phyloP scores from a whole-genome alignment of 2,797 vertebrate genomes.

The Pseudochirops corinnae region DNA sequence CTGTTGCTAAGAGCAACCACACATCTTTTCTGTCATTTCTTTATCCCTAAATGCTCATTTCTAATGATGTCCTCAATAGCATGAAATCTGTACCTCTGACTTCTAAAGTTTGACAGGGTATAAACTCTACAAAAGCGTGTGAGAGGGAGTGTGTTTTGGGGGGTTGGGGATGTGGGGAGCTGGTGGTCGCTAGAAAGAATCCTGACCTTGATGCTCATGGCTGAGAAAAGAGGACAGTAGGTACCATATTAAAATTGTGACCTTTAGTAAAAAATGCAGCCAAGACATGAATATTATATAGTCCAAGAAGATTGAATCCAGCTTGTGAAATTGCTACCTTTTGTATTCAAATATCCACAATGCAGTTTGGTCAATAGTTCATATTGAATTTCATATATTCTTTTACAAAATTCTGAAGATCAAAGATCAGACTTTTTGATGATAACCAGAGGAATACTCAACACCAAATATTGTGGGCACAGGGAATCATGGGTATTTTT shows the following conservation, averaged over 20 bases:
- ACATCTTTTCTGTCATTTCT: conserved; percentile 64
- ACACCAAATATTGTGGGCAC: conserved; percentile 19
- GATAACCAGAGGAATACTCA: conserved; percentile 47
- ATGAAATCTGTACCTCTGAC: conserved; percentile 58
- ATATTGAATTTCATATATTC: conserved; percentile 52
- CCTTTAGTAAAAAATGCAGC: conserved; percentile 41
- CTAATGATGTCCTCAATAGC: conserved; percentile 54
- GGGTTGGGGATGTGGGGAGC: background rate
- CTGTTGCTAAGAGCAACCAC: conserved; percentile 67
- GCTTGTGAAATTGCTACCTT: conserved; percentile 33
- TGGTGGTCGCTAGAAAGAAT: conserved; percentile 38
- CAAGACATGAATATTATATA: conserved; percentile 54
- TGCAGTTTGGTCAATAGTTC: conserved; percentile 11
- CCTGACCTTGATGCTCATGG: conserved; percentile 31
- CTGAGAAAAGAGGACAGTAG: conserved; percentile 36
- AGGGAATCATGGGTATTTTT: conserved; percentile 18
- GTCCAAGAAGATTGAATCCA: conserved; percentile 45
- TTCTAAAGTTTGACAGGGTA: conserved; percentile 54
- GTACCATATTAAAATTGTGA: conserved; percentile 55
- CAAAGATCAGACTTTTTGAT: conserved; percentile 46
- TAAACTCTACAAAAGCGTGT: conserved; percentile 18
- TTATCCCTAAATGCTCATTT: conserved; percentile 59
- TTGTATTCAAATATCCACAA: conserved; percentile 60
- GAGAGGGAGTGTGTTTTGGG: background rate
- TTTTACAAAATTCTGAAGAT: conserved; percentile 52